Conservation (phyloP, 2,113 vertebrate species). For the Connochaetes taurinus region DNA sequence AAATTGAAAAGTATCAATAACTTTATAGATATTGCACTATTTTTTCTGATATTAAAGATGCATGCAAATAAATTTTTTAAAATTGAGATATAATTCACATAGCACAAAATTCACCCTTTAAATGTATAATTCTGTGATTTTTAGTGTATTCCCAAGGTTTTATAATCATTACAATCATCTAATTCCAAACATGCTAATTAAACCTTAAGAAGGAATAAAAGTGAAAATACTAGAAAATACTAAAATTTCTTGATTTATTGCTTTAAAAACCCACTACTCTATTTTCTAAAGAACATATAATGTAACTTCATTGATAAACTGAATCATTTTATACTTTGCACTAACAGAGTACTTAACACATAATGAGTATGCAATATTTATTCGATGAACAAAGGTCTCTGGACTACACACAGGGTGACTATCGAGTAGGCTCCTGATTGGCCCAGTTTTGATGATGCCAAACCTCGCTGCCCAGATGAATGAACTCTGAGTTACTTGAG, state of each 20-base stretch:
- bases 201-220: neutral
- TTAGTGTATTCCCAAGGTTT: neutral
- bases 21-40: neutral
- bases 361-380: neutral
- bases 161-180: neutral
- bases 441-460: neutral
- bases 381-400: neutral
- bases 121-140: neutral
- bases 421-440: neutral
- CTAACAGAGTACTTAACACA: neutral
- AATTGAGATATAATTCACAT: neutral
- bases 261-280: neutral
- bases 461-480: neutral
- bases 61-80: neutral
- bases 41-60: neutral
- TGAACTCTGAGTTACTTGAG: neutral
- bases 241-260: neutral
- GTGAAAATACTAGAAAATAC: neutral
- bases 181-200: constrained; percentile 2
- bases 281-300: constrained; percentile 17
- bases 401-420: neutral
- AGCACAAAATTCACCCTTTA: constrained; percentile 7
- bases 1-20: constrained; percentile 1
- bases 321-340: neutral
- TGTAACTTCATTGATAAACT: neutral